Conservation (phyloP, 2,113 vertebrate genomes). For the Centropus unirufus region DNA sequence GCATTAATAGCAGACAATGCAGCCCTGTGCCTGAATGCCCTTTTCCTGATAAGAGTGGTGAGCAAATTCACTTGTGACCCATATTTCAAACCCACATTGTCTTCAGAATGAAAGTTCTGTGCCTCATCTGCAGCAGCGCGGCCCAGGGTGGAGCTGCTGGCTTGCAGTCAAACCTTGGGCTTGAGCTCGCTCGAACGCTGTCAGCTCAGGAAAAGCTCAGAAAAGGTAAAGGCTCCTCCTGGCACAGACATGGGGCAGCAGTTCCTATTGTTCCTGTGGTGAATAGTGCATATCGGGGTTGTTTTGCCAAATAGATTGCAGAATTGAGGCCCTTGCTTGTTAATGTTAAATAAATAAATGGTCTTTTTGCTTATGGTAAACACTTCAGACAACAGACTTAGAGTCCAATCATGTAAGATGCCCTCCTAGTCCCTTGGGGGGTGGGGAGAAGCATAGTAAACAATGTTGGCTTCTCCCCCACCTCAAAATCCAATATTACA, state of each 20-base stretch:
- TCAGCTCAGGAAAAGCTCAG: background rate
- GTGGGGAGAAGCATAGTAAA: conserved; percentile 10
- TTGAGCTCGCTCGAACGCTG: background rate
- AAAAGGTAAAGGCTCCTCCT: background rate
- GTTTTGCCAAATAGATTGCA: background rate
- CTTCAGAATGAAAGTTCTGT: background rate
- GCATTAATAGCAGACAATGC: background rate
- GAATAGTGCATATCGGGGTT: background rate
- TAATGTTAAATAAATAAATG: background rate
- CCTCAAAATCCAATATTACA: conserved; percentile 49
- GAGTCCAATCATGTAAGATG: background rate
- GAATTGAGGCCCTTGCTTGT: background rate
- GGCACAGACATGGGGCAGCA: background rate
- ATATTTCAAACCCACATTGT: conserved; percentile 54
- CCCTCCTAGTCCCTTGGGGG: background rate
- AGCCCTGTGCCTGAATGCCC: background rate
- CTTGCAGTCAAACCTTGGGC: background rate
- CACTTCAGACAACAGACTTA: background rate
- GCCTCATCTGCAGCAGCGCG: background rate
- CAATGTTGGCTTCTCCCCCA: conserved; percentile 35
- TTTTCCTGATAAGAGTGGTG: background rate
- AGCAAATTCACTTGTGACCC: conserved; percentile 48
- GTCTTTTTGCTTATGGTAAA: background rate
- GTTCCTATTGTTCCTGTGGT: background rate
- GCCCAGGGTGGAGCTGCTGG: background rate